Base-by-base conservation (phyloP, 2,797 vertebrate genomes). In the Esox masquinongy region DNA sequence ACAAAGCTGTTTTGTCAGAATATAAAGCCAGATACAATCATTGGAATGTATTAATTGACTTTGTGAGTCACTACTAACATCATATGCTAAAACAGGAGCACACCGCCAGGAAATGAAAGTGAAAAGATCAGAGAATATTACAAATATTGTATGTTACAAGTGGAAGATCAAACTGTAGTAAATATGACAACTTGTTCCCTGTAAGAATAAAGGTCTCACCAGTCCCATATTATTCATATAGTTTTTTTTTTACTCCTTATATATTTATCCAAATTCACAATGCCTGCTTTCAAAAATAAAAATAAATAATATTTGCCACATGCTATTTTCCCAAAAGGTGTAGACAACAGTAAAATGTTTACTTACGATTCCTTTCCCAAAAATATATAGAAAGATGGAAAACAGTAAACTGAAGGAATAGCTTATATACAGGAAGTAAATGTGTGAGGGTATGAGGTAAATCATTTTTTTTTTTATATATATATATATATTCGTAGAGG, bases 231-330 rank as follows among this genome's bases (percentile, higher is more conserved):
- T 47, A 47, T 47, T 11, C 43, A 47, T 47, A 14, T 47, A 14
- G 43, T 8, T 70, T 78, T 71, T 78, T 71, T 66, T 49, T 47
- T 43, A 17, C 7, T 49, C 24, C 59, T 8, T 74, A 47, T 47
- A 47, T 79, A 77, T 50, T 47, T 85, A 77, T 83, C 59, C 72
- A 49, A 75, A 78, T 87, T 80, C 26, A 70, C 39, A 43, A 19
- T 49, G 34, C 76, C 70, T 83, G 61, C 92, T 91, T 86, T 89
- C 36, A 39, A 39, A 39, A 6, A 39, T 8, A 2, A 39, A 39
- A 4, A 39, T 6, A 1, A 39, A 39, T 39, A 39, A 39, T 39
- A 39, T 39, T 39, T 3, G 36, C 2, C 2, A 5, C 2, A 2
- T 34, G 34, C 5, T 1, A 5, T 39, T 39, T 5, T 39, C 4